Percentiles rank a stretch among this genome's conserved stretches.
Conservation (phyloP, 1,140 invertebrate genomes). For the Apocrypta bakeri region DNA sequence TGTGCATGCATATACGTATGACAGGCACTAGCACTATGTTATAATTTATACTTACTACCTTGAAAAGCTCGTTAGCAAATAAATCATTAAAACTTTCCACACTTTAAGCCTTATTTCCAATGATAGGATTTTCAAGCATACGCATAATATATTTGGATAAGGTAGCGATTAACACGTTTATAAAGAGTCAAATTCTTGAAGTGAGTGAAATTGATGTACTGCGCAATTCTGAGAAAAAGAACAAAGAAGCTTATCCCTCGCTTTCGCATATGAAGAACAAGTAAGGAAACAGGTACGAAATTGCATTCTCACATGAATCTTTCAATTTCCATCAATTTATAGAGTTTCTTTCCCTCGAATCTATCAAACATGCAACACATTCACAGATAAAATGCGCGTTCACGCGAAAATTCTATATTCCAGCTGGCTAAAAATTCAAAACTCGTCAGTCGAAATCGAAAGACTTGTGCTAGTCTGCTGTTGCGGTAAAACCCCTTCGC, state of each 20-base stretch:
- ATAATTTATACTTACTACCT: no score
- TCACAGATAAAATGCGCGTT: background rate
- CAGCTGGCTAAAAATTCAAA: conserved; percentile 45
- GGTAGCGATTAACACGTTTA: background rate
- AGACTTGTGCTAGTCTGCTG: background rate
- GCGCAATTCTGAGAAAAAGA: background rate
- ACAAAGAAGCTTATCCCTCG: conserved; percentile 1
- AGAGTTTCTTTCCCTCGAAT: background rate
- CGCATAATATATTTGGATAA: background rate
- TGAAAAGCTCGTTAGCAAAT: background rate
- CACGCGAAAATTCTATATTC: conserved; percentile 8
- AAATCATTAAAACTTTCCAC: background rate
- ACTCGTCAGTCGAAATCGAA: conserved; percentile 44
- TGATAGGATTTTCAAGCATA: background rate
- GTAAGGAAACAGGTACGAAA: background rate
- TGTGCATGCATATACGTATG: no score
- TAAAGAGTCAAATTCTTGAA: background rate
- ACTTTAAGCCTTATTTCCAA: background rate
- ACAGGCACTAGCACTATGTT: no score
- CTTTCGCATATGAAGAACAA: background rate
- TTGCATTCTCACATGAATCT: background rate
- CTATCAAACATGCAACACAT: background rate
- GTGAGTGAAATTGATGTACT: no score
- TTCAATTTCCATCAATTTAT: background rate
- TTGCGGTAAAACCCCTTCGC: background rate